Conservation (phyloP, 1,140 invertebrate genomes). For the Drosophila tropicalis region DNA sequence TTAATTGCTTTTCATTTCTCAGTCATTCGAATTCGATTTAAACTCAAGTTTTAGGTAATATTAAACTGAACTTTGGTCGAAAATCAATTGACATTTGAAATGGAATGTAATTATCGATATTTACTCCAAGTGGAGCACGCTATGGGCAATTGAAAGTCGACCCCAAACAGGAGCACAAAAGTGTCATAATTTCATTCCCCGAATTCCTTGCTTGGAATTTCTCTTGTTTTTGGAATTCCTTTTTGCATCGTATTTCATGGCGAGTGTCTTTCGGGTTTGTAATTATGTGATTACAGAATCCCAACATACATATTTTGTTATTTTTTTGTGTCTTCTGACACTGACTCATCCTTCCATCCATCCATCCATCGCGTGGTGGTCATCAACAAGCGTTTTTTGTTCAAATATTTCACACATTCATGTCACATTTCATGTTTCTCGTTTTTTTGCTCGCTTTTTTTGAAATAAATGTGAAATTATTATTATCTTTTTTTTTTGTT, state of each 20-base stretch:
- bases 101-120: too few species aligned
- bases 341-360: not conserved
- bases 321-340: not conserved
- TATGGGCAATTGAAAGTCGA: too few species aligned
- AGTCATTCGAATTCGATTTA: too few species aligned
- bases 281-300: conserved; percentile 12
- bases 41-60: too few species aligned
- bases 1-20: too few species aligned
- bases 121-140: too few species aligned
- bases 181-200: not conserved
- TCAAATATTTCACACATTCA: conserved; percentile 6
- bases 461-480: conserved; percentile 74
- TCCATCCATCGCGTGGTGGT: not conserved
- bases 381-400: conserved; percentile 23
- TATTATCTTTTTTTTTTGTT: conserved; percentile 39
- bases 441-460: conserved; percentile 15
- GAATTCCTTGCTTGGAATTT: not conserved
- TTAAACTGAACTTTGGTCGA: too few species aligned
- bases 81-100: too few species aligned
- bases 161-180: not conserved
- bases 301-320: not conserved
- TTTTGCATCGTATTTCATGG: not conserved
- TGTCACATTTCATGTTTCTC: conserved; percentile 26
- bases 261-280: not conserved
- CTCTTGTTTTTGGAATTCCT: not conserved